These are phyloP conservation scores for Apoderus coryli DNA, from an alignment of 2,888 invertebrate genomes.

Conservation along the genomic window DNA sequence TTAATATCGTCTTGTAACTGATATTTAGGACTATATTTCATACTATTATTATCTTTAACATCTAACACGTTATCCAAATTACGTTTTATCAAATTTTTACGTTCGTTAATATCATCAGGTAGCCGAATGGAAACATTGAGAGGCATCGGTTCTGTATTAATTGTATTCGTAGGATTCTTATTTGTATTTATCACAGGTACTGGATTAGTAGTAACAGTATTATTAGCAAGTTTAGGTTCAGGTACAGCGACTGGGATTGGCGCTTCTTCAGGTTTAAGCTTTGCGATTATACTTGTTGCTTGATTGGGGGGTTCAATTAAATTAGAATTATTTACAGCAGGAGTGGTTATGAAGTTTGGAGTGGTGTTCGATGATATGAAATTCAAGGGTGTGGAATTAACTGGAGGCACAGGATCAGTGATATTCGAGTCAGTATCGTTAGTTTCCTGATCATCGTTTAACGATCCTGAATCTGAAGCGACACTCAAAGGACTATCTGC, in stretches of 20 bases:
- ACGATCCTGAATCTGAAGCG: slow-evolving; percentile 73
- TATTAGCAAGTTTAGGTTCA: not conserved
- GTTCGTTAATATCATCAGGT: slow-evolving; percentile 32
- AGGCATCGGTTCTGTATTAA: slow-evolving; percentile 22
- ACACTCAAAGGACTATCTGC: slow-evolving; percentile 64
- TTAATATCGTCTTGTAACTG: slow-evolving; percentile 22
- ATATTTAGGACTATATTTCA: slow-evolving; percentile 20
- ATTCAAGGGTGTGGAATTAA: slow-evolving; percentile 8
- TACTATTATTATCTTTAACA: slow-evolving; percentile 21
- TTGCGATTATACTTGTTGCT: too few species aligned
- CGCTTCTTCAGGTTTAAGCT: too few species aligned
- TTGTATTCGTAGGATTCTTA: slow-evolving; percentile 17
- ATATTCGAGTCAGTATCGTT: slow-evolving; percentile 4
- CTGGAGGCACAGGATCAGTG: not conserved
- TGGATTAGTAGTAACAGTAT: slow-evolving; percentile 15
- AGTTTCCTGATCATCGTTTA: slow-evolving; percentile 44
- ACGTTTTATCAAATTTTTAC: slow-evolving; percentile 31
- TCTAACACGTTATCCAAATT: slow-evolving; percentile 22
- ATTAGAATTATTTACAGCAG: slow-evolving; percentile 9
- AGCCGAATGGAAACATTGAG: slow-evolving; percentile 32
- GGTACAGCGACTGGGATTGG: not conserved
- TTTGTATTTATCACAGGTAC: slow-evolving; percentile 22
- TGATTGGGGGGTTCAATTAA: slow-evolving; percentile 5
- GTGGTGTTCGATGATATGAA: slow-evolving; percentile 5
- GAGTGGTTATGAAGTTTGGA: not conserved